These are phyloP conservation scores for Druceiella hillmani DNA, from an alignment of 2,888 invertebrate genomes.

Conservation along the genomic window DNA sequence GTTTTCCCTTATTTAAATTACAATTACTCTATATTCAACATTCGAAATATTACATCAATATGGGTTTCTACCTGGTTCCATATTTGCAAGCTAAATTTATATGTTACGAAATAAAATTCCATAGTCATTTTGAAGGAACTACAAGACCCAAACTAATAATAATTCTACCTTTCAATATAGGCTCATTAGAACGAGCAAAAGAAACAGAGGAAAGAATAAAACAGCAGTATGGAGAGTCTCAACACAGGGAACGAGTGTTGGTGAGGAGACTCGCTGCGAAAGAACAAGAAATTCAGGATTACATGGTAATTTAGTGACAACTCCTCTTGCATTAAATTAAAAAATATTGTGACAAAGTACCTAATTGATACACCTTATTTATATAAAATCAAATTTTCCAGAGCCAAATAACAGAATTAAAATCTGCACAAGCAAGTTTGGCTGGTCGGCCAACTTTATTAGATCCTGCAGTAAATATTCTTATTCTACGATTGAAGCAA, in stretches of 20 bases:
- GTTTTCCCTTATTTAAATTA: no score
- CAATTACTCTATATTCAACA: no score
- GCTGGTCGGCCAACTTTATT: slow-evolving; percentile 66
- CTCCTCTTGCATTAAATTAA: background rate
- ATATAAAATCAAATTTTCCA: slow-evolving; percentile 34
- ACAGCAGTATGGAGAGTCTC: slow-evolving; percentile 79
- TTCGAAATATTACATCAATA: no score
- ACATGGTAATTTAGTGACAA: slow-evolving; percentile 82
- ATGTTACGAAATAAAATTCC: no score
- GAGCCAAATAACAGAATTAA: slow-evolving; percentile 92
- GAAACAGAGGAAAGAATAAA: slow-evolving; percentile 76
- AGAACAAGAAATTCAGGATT: slow-evolving; percentile 96
- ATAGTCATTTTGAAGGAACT: background rate
- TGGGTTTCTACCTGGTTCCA: no score
- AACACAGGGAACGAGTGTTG: slow-evolving; percentile 87
- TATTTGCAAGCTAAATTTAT: no score
- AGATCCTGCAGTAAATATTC: slow-evolving; percentile 93
- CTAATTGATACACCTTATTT: no score
- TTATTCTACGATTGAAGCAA: slow-evolving; percentile 84
- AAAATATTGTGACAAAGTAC: slow-evolving; percentile 13
- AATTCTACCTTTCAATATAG: slow-evolving; percentile 51
- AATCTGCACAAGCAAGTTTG: slow-evolving; percentile 82
- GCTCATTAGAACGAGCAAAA: slow-evolving; percentile 64
- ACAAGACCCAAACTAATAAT: background rate
- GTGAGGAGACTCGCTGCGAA: slow-evolving; percentile 89